Percentiles rank a stretch among this genome's conserved stretches.
phyloP scores from a whole-genome alignment of 2,113 vertebrate species.

The Eira barbara region DNA sequence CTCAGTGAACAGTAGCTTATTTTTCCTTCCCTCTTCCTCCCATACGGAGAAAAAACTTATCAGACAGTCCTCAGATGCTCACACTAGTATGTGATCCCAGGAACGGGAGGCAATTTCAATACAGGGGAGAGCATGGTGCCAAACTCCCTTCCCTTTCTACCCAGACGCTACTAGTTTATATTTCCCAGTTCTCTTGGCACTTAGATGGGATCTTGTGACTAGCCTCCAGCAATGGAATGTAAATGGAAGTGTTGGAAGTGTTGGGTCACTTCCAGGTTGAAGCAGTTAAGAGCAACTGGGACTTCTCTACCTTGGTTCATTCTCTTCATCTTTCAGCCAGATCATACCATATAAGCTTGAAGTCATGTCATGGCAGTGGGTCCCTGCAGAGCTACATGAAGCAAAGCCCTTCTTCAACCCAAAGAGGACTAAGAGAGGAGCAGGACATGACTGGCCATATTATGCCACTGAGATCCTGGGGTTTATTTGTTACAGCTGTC shows the following conservation, averaged over 20 bases:
- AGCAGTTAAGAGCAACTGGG: background rate
- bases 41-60: background rate
- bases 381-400: background rate
- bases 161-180: background rate
- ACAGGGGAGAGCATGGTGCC: background rate
- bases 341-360: background rate
- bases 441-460: background rate
- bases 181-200: background rate
- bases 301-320: background rate
- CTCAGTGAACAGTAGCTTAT: background rate
- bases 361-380: background rate
- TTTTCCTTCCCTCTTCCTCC: background rate
- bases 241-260: background rate
- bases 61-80: background rate
- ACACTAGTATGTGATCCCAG: background rate
- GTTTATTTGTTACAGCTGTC: background rate
- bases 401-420: background rate
- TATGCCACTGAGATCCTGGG: background rate
- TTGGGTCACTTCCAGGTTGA: background rate
- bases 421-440: background rate
- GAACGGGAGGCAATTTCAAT: background rate
- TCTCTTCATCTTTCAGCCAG: background rate
- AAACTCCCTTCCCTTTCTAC: background rate
- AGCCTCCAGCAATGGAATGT: background rate
- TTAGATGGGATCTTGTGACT: background rate